Evolutionary conservation across 2,888 invertebrate species (phyloP), one percentile per base, ranked within the genome.

Genomic region (Lottia gigantea): DNA sequence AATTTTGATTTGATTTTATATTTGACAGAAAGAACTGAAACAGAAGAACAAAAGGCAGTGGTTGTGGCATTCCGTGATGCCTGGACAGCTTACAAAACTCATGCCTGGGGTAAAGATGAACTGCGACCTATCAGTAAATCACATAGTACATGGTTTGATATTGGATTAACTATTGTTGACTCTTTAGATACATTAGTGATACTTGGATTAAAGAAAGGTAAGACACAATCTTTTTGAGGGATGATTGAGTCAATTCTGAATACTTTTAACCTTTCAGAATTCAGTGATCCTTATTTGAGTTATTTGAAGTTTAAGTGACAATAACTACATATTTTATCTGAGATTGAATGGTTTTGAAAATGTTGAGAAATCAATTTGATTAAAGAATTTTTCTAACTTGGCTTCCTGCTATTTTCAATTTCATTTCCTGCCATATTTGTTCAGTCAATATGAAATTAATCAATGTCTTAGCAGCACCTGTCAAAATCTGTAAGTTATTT

Each of bases 71-170:
- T 98, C 85, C 92, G 92, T 83, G 96, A 97, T 89, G 96, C 97
- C 0, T 98, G 98, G 98, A 91, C 91, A 69, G 97, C 95, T 0
- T 99, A 99, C 88, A 95, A 94, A 86, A 92, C 93, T 72, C 94
- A 93, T 89, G 98, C 98, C 0, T 99, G 98, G 98, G 98, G 98
- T 1, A 95, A 96, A 83, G 99, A 99, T 87, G 95, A 97, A 86
- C 90, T 99, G 62, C 95, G 94, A 84, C 98, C 99, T 0, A 92
- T 98, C 46, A 93, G 95, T 0, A 94, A 93, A 81, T 91, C 92
- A 75, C 92, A 93, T 73, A 92, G 93, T 67, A 95, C 98, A 85
- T 99, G 98, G 98, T 98, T 99, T 89, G 94, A 94, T 0, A 91
- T 98, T 1, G 98, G 98, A 0, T 91, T 99, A n/a, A 97, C 97